Evolutionary conservation across 2,797 vertebrate genomes (phyloP).

Genomic region (Eospalax fontanierii): DNA sequence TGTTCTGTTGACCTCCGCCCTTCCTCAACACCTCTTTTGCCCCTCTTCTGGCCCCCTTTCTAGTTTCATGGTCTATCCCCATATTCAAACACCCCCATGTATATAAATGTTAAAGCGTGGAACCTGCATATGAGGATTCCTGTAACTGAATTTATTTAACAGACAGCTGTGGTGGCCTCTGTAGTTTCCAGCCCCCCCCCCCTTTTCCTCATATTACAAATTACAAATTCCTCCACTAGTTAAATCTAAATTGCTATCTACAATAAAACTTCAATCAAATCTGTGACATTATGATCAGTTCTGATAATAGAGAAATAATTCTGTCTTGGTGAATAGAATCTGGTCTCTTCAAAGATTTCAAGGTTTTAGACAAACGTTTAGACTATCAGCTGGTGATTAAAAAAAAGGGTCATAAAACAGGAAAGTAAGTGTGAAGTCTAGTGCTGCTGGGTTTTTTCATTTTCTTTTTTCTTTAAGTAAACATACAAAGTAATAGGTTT

Average conservation of each 20-base stretch:
- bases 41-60: no score
- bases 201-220: slow-evolving; percentile 21
- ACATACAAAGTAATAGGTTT: neutral
- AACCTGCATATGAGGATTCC: neutral
- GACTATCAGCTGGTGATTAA: neutral
- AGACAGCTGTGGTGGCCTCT: neutral
- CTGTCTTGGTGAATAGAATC: slow-evolving; percentile 43
- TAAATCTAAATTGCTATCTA: slow-evolving; percentile 56
- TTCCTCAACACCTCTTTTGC: neutral
- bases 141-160: slow-evolving; percentile 42
- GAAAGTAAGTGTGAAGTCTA: slow-evolving; percentile 33
- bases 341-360: neutral
- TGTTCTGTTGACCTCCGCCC: neutral
- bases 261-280: slow-evolving; percentile 19
- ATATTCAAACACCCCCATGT: neutral
- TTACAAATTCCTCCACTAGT: slow-evolving; percentile 30
- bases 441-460: neutral
- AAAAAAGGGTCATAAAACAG: slow-evolving; percentile 30
- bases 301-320: slow-evolving; percentile 45
- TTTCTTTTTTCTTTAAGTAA: no score
- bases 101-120: neutral
- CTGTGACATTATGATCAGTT: neutral
- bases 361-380: neutral
- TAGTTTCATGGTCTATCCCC: neutral
- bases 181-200: neutral